phyloP scores from a whole-genome alignment of 1,140 invertebrate species.

The Lordiphosa clarofinis region DNA sequence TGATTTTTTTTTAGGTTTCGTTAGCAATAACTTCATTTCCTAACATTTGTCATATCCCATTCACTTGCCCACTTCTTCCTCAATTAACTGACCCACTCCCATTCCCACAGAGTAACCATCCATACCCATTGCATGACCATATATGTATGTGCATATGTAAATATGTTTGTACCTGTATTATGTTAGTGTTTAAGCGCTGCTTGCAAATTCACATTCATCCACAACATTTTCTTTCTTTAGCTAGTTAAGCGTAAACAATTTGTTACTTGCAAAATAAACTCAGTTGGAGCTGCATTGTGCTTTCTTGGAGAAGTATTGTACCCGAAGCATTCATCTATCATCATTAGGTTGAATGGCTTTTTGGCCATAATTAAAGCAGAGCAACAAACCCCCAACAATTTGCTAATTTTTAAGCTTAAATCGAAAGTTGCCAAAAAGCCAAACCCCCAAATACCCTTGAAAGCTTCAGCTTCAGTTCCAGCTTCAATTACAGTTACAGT shows the following conservation, averaged over 20 bases:
- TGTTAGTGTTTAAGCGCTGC: conserved; percentile 26
- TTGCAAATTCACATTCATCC: conserved; percentile 29
- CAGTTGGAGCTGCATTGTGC: conserved; percentile 39
- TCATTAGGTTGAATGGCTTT: conserved; percentile 30
- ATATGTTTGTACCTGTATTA: conserved; percentile 15
- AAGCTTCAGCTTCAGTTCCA: conserved; percentile 17
- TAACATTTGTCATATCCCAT: conserved; percentile 32
- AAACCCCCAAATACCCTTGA: no score
- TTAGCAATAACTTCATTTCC: conserved; percentile 6
- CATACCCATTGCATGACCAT: conserved; percentile 15
- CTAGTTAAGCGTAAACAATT: conserved; percentile 57
- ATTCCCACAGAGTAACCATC: conserved; percentile 19
- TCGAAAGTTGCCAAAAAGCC: conserved; percentile 43
- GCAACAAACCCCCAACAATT: conserved; percentile 26
- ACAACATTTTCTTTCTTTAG: conserved; percentile 16
- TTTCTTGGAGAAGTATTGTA: conserved; percentile 30
- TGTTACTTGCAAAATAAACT: conserved; percentile 66
- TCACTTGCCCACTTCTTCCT: conserved; percentile 17
- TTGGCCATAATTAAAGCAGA: conserved; percentile 38
- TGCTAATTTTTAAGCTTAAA: conserved; percentile 34
- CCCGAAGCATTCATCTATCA: conserved; percentile 35
- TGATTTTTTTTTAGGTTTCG: conserved; percentile 18
- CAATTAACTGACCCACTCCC: conserved; percentile 13
- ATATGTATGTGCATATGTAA: background rate
- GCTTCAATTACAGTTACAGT: conserved; percentile 25